These are phyloP conservation scores for Gallinago media DNA, from an alignment of 2,113 vertebrate genomes.

Conservation along the genomic window DNA sequence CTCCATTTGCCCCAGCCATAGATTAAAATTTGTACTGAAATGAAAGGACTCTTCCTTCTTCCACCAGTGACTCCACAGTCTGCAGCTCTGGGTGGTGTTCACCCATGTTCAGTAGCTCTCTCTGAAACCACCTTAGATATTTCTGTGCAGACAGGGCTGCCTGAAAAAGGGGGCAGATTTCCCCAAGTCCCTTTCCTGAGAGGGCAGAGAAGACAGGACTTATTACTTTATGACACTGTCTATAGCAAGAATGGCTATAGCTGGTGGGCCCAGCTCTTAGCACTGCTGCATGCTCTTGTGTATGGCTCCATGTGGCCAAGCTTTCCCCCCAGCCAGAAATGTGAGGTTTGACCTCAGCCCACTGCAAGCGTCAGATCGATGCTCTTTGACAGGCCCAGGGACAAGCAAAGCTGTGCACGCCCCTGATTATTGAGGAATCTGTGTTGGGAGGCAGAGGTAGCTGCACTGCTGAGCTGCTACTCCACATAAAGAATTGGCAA, in stretches of 20 bases:
- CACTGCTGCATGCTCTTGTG: neutral
- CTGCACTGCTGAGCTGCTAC: neutral
- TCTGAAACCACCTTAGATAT: neutral
- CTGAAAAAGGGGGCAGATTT: neutral
- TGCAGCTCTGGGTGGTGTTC: neutral
- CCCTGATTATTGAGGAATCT: neutral
- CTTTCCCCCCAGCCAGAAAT: neutral
- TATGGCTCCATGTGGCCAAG: neutral
- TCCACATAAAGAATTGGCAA: neutral
- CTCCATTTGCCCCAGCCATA: slow-evolving; percentile 28
- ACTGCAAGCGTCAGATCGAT: neutral
- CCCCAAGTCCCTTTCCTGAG: neutral
- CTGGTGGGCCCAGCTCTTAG: neutral
- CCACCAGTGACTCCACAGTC: neutral
- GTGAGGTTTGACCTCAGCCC: neutral
- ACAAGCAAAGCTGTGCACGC: neutral
- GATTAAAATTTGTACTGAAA: slow-evolving; percentile 22
- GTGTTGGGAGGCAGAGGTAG: neutral
- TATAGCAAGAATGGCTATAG: neutral
- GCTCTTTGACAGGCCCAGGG: neutral
- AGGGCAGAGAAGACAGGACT: neutral
- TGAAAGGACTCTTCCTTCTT: neutral
- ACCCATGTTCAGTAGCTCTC: neutral
- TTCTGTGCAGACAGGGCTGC: neutral
- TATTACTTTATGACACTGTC: neutral